These are phyloP conservation scores for Meleagris gallopavo DNA, from an alignment of 2,113 vertebrate species.

Conservation along the genomic window DNA sequence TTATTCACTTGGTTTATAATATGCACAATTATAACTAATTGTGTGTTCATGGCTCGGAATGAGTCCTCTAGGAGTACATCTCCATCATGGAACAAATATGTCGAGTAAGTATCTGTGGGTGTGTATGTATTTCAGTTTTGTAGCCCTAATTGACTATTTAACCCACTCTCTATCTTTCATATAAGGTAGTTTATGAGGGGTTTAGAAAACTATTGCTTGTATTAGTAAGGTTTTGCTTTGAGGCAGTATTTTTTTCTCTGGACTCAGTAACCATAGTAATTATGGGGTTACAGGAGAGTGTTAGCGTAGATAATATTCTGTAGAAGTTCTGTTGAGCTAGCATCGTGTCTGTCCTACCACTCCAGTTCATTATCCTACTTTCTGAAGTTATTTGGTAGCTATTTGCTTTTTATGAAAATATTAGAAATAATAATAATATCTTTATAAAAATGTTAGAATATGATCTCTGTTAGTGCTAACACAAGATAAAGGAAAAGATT, in stretches of 20 bases:
- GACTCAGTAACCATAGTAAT: background rate
- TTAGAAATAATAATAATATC: background rate
- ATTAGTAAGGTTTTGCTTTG: background rate
- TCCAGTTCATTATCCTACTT: background rate
- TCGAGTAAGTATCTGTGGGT: conserved; percentile 89
- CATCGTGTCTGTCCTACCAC: background rate
- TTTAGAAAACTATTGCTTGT: background rate
- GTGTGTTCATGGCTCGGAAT: conserved; percentile 89
- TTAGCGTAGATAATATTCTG: background rate
- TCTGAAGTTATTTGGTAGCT: background rate
- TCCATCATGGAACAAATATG: conserved; percentile 81
- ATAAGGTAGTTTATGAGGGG: background rate
- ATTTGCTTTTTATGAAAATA: background rate
- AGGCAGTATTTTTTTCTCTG: background rate
- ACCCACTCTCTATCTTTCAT: background rate
- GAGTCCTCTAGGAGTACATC: conserved; percentile 41
- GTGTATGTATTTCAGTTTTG: background rate
- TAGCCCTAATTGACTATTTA: background rate
- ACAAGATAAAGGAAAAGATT: background rate
- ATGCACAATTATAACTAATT: conserved; percentile 94
- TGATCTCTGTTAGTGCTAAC: background rate
- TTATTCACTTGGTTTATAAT: conserved; percentile 95
- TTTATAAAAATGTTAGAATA: background rate
- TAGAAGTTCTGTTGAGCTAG: background rate
- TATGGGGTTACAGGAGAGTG: background rate